Evolutionary conservation across 2,797 vertebrate species (phyloP), one percentile per base, ranked within the genome.

Genomic region (Pseudocheirus occidentalis): DNA sequence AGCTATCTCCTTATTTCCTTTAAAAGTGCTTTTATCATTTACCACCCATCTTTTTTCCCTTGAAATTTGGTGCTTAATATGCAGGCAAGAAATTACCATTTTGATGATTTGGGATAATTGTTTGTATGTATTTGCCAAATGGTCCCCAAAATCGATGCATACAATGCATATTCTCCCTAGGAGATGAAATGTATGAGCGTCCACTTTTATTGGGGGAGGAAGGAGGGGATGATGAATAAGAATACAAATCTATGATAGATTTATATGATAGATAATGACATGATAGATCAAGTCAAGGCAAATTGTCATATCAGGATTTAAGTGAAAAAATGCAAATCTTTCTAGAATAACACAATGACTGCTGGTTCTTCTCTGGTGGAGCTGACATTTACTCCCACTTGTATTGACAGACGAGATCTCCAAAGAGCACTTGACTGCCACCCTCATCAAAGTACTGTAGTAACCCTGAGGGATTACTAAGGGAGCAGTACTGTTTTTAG

Each of bases 11-110:
- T 92, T 55, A 52, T 10, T 95, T 94, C 95, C 46, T 92, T 50
- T 92, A 66, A 21, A 95, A 50, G 90, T 93, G 92, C 58, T 52
- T 95, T 96, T 91, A 93, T 62, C 66, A 13, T 94, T 95, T 96
- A 90, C 31, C 94, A 89, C 10, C 31, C 92, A 94, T 96, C 73
- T 46, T 87, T 27, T 50, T 40, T 50, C 73, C 24, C 73, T 87
- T 87, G 73, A 87, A 87, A 87, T 28, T 50, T 87, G 40, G 28
- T 89, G 91, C 54, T 96, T 94, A 0, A 94, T 92, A 94, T 96
- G 28, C 59, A 93, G 95, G 91, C 93, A 93, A 66, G 73, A 92
- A 58, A 91, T 93, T 46, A 4, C 40, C 24, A 62, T 1, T 55
- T 94, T 92, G 28, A 52, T 87, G 89, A 92, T 96, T 94, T 94